Evolutionary conservation across 2,888 invertebrate genomes (phyloP).

Genomic region (Drosophila cognata): DNA sequence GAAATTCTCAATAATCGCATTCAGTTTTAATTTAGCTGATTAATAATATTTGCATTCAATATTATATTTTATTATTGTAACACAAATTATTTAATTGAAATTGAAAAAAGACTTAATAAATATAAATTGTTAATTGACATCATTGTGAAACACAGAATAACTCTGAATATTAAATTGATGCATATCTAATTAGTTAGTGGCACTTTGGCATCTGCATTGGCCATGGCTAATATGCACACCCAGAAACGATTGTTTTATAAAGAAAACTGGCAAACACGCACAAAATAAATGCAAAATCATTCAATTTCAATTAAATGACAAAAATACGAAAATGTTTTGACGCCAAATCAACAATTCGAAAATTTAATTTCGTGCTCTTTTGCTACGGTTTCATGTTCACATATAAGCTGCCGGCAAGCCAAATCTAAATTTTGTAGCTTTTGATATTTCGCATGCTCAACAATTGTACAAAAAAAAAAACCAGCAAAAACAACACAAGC

Average conservation of each 20-base stretch:
- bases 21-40: neutral
- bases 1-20: neutral
- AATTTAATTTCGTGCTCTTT: slow-evolving; percentile 66
- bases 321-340: slow-evolving; percentile 75
- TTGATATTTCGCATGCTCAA: slow-evolving; percentile 56
- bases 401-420: slow-evolving; percentile 43
- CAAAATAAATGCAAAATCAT: slow-evolving; percentile 67
- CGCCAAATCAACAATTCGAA: slow-evolving; percentile 70
- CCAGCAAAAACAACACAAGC: slow-evolving; percentile 16
- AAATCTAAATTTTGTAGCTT: slow-evolving; percentile 37
- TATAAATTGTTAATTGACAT: neutral
- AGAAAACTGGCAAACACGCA: neutral
- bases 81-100: too few relatives aligned
- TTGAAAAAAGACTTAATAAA: neutral
- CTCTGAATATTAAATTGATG: neutral
- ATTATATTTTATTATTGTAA: too few relatives aligned
- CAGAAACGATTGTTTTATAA: slow-evolving; percentile 2
- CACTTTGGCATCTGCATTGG: slow-evolving; percentile 49
- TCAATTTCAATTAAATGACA: slow-evolving; percentile 78
- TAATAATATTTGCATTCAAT: neutral
- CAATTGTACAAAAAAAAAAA: slow-evolving; percentile 43
- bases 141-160: neutral
- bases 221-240: slow-evolving; percentile 37
- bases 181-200: slow-evolving; percentile 53
- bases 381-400: slow-evolving; percentile 61